Base-by-base conservation (phyloP, 2,113 vertebrate species). In the Neodon shergylaensis region DNA sequence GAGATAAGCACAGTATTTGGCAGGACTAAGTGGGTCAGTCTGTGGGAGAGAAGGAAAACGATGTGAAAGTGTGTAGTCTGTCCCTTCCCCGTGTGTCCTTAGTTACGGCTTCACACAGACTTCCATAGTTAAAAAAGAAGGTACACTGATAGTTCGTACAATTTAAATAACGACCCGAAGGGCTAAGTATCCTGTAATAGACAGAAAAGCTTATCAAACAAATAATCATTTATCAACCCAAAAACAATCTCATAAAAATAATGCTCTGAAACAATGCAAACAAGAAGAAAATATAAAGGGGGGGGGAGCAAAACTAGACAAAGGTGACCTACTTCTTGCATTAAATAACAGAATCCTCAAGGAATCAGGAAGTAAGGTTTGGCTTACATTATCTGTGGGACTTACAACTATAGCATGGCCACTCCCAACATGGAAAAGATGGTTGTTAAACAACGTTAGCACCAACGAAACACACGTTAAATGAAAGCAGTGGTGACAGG, bases 181-280 rank as follows among this genome's bases (percentile, higher is more conserved):
- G 1, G 42, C 5, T 66, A 44, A 68, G 88, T 85, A 61, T 33
- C 70, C 87, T 24, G 36, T 7, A 19, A 39, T 44, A 9, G 24
- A 42, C 13, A 14, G 4, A 7, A 47, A 70, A 36, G 19, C 12
- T 28, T 5, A 42, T 21, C 86, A 26, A 54, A 77, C 28, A 94
- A 16, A 54, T 58, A 65, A 88, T 58, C n/a, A 44, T 47, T n/a
- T 54, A 72, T 52, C 14, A 73, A 54, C 36, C 22, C 28, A 39
- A 72, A 61, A 47, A 10, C 36, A 3, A 33, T 36, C 39, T 44
- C 49, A 70, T 81, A 77, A 77, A 88, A 36, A 21, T 85, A 95
- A 85, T 49, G 52, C 5, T 91, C 65, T 89, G 12, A 91, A 85
- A 61, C 82, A 92, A 94, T 65, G 13, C n/a, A 85, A 73, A 94